Evolutionary conservation across 2,888 invertebrate species (phyloP), one percentile per base, ranked within the genome.

Genomic region (Parelbella ahira): DNA sequence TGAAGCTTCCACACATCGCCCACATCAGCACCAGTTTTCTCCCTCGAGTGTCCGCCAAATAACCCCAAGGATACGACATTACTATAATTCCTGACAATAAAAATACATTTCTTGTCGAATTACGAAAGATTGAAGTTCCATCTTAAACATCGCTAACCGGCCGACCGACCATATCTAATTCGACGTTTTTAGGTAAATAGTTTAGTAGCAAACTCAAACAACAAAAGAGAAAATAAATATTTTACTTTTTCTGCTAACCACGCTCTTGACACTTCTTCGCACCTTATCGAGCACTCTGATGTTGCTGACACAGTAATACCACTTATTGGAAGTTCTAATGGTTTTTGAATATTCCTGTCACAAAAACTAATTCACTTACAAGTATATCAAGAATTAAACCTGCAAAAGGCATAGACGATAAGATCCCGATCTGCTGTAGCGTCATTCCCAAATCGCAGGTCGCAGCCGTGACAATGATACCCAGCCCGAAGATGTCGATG

Each of bases 351-450:
- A n/a, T n/a, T n/a, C n/a, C n/a, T n/a, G n/a, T n/a, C n/a, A n/a
- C n/a, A n/a, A n/a, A n/a, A n/a, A n/a, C n/a, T n/a, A n/a, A n/a
- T n/a, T n/a, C n/a, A n/a, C n/a, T n/a, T n/a, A n/a, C n/a, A n/a
- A n/a, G n/a, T n/a, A n/a, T n/a, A n/a, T n/a, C n/a, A n/a, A n/a
- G n/a, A n/a, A n/a, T n/a, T n/a, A 4, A 41, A 89, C 89, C 89
- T 56, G 86, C 83, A 55, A 89, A 90, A 6, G 89, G 81, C 84
- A 89, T 89, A 1, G 89, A 89, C 11, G 89, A 84, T 15, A 89
- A 67, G 1, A 86, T 59, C 1, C 87, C 88, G 46, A 88, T 87
- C 57, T 89, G 86, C 45, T 78, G 67, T 49, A 88, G 69, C 3
- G 67, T 73, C 51, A 90, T 68, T 3, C 67, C 60, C 15, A 90